These are phyloP conservation scores for Fregata magnificens DNA, from an alignment of 2,113 vertebrate species.

Conservation along the genomic window DNA sequence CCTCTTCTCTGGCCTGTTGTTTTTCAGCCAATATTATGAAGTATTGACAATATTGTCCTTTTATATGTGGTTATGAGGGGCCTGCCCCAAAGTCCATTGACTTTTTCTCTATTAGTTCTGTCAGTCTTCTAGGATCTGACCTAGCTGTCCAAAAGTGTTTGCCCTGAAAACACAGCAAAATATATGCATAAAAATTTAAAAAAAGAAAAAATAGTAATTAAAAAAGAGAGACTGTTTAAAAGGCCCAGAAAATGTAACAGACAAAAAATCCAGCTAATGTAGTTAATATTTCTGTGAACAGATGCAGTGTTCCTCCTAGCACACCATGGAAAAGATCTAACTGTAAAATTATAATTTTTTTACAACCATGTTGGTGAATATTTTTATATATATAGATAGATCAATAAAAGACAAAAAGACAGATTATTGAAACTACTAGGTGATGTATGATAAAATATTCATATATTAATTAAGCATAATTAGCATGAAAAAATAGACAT, in stretches of 20 bases:
- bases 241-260: neutral
- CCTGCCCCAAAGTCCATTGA: neutral
- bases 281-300: neutral
- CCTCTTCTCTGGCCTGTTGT: neutral
- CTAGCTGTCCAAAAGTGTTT: neutral
- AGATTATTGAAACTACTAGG: neutral
- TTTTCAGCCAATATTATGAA: neutral
- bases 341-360: neutral
- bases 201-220: neutral
- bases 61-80: neutral
- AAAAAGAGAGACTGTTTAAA: fast-evolving
- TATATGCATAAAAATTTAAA: neutral
- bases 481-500: constrained; percentile 16
- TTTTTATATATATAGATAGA: neutral
- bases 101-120: neutral
- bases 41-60: neutral
- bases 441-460: constrained; percentile 9
- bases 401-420: neutral
- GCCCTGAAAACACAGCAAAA: neutral
- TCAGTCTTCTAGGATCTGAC: neutral
- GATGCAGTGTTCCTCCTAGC: neutral
- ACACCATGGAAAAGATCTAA: neutral
- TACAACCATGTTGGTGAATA: neutral
- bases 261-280: neutral
- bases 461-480: constrained; percentile 19